Conservation (phyloP, 2,888 invertebrate species). For the Dugesia japonica region DNA sequence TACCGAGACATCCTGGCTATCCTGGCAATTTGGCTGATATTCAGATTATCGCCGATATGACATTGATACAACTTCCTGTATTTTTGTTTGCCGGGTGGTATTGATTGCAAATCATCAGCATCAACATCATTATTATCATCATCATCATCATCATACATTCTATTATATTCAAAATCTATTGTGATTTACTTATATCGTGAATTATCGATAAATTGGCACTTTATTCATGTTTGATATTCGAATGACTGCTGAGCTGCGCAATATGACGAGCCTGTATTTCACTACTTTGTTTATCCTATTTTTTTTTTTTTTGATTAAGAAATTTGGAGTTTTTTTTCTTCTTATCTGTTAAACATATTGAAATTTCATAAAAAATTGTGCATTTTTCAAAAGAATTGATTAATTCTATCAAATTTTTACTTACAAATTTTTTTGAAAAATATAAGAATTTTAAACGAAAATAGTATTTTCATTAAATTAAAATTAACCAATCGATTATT, state of each 20-base stretch:
- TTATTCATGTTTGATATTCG: not conserved
- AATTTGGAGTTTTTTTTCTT: too few relatives aligned
- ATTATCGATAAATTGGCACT: conserved; percentile 12
- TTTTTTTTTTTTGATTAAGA: too few relatives aligned
- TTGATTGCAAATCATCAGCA: not conserved
- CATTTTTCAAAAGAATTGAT: too few relatives aligned
- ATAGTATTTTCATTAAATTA: not conserved
- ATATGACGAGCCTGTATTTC: not conserved
- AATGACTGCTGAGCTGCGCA: not conserved
- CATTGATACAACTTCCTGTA: conserved; percentile 20
- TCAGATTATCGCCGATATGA: conserved; percentile 20
- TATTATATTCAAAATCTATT: not conserved
- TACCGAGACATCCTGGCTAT: conserved; percentile 15
- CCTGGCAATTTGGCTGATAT: conserved; percentile 9
- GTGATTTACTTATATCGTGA: not conserved
- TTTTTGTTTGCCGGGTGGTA: conserved; percentile 14
- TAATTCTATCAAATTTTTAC: too few relatives aligned
- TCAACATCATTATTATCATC: not conserved
- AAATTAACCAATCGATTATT: conserved; percentile 16
- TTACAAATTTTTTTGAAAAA: too few relatives aligned
- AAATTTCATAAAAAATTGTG: too few relatives aligned
- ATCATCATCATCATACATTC: too few relatives aligned
- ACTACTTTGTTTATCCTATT: too few relatives aligned
- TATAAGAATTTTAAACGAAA: too few relatives aligned
- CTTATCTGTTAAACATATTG: too few relatives aligned